Evolutionary conservation across 35 echinoderm and acorn worm genomes (phyloP).

Genomic region (Apostichopus japonicus): DNA sequence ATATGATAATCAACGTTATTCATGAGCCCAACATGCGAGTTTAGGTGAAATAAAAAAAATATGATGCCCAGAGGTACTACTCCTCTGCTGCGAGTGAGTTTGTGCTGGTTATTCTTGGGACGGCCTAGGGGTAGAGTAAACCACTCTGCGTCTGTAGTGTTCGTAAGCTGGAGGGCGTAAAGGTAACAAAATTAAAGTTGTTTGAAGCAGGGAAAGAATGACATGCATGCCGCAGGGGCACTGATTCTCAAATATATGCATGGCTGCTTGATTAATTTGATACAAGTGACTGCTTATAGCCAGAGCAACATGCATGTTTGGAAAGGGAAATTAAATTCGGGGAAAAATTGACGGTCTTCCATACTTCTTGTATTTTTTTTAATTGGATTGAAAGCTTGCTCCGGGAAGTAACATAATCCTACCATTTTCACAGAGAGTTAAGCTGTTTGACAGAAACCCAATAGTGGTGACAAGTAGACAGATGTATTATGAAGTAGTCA

Average conservation of each 20-base stretch:
- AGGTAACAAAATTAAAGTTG: constrained; percentile 41
- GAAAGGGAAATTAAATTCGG: constrained; percentile 56
- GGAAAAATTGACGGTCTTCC: background rate
- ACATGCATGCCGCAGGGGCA: constrained; percentile 9
- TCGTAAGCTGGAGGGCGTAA: background rate
- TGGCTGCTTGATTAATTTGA: constrained; percentile 37
- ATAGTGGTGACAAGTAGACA: background rate
- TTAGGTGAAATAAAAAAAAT: too few relatives aligned
- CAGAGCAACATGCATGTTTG: constrained; percentile 40
- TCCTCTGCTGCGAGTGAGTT: background rate
- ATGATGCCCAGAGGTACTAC: background rate
- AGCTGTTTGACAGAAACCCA: constrained; percentile 8
- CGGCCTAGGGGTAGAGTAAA: constrained; percentile 13
- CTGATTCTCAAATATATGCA: background rate
- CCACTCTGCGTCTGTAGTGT: background rate
- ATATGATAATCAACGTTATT: background rate
- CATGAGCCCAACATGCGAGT: background rate
- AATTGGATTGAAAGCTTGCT: constrained; percentile 57
- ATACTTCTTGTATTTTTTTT: background rate
- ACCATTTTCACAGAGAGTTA: constrained; percentile 20
- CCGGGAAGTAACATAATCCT: constrained; percentile 27
- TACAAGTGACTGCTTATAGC: constrained; percentile 22
- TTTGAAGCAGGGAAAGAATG: constrained; percentile 19
- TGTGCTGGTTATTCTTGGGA: background rate
- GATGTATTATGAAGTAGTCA: background rate